Conservation (phyloP, 1,140 invertebrate species). For the Cydia amplana region DNA sequence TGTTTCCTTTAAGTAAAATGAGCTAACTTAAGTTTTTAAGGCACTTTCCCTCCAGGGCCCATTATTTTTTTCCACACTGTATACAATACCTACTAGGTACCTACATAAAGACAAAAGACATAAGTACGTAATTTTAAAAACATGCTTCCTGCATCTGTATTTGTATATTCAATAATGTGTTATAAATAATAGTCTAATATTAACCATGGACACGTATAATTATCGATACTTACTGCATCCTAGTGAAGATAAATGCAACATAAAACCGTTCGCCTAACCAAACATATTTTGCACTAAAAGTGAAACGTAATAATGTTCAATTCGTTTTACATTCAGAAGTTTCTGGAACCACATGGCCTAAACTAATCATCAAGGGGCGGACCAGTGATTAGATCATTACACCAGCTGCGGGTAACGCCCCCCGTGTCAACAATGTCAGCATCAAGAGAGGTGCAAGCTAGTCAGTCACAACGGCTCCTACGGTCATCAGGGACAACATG, state of each 20-base stretch:
- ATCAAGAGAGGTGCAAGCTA: not conserved
- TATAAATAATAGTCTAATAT: too few species aligned
- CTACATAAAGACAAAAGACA: too few species aligned
- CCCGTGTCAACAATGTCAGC: not conserved
- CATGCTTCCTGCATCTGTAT: too few species aligned
- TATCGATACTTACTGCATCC: too few species aligned
- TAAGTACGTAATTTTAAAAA: too few species aligned
- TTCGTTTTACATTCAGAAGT: not conserved
- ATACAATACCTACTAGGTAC: too few species aligned
- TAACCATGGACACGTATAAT: too few species aligned
- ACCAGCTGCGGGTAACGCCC: slow-evolving; percentile 14
- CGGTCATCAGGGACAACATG: slow-evolving; percentile 41
- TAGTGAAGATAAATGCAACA: not conserved
- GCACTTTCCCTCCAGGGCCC: too few species aligned
- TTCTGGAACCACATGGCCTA: slow-evolving; percentile 15
- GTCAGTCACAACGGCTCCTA: not conserved
- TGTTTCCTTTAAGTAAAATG: too few species aligned
- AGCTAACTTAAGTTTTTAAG: too few species aligned
- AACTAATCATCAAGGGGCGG: slow-evolving; percentile 24
- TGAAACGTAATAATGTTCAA: not conserved
- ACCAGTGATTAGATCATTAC: not conserved
- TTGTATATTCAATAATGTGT: too few species aligned
- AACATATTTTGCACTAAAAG: not conserved
- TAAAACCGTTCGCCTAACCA: not conserved
- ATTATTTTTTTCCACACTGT: too few species aligned